Evolutionary conservation across 2,888 invertebrate species (phyloP).

Genomic region (Diadegma fenestrale): DNA sequence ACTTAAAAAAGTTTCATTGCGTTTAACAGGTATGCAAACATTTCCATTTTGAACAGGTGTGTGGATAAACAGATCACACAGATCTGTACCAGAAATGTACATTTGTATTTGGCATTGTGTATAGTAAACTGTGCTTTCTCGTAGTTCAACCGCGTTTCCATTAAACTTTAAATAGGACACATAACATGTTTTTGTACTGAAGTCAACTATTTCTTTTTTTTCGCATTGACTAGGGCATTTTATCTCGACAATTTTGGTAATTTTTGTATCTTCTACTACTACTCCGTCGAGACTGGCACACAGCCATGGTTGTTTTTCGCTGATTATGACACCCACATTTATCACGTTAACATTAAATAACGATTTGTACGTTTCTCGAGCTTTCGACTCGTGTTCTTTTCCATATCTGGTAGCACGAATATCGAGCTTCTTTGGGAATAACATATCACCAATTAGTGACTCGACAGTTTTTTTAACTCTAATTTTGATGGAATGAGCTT

Average conservation of each 20-base stretch:
- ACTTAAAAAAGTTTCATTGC: conserved; percentile 56
- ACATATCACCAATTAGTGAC: conserved; percentile 39
- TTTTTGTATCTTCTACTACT: conserved; percentile 53
- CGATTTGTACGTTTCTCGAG: conserved; percentile 19
- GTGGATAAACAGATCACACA: conserved; percentile 67
- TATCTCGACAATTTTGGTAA: conserved; percentile 57
- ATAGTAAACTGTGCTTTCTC: conserved; percentile 55
- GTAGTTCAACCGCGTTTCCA: conserved; percentile 34
- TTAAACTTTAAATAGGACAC: conserved; percentile 45
- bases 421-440: conserved; percentile 43
- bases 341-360: conserved; percentile 42
- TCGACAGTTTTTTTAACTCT: conserved; percentile 26
- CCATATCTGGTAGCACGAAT: conserved; percentile 41
- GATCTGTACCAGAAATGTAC: conserved; percentile 60
- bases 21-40: conserved; percentile 35
- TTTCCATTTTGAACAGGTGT: conserved; percentile 57
- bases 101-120: conserved; percentile 64
- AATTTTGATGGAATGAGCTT: conserved; percentile 25
- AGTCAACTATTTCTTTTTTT: conserved; percentile 53
- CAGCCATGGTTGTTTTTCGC: conserved; percentile 64
- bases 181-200: conserved; percentile 39
- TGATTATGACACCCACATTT: conserved; percentile 59
- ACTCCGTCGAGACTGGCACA: conserved; percentile 67
- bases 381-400: conserved; percentile 43
- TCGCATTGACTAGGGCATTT: conserved; percentile 61